Conservation (phyloP, 2,113 vertebrate species). For the Datnioides undecimradiatus region DNA sequence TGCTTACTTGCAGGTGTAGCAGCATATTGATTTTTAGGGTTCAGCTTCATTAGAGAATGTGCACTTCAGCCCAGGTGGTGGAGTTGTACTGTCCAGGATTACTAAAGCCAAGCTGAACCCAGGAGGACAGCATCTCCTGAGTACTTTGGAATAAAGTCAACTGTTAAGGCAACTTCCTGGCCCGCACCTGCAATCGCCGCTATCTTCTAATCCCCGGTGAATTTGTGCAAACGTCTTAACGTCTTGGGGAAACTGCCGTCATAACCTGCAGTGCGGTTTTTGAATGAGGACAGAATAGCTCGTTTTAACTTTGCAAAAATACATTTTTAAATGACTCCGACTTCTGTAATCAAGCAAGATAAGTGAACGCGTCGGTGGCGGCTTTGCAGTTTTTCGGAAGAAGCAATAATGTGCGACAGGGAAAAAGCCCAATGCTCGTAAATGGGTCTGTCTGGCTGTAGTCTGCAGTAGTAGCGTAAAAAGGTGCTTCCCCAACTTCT, state of each 20-base stretch:
- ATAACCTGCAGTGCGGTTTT: background rate
- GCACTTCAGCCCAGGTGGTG: background rate
- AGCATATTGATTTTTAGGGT: background rate
- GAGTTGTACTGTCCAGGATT: background rate
- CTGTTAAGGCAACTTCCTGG: background rate
- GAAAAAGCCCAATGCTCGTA: background rate
- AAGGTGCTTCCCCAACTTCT: background rate
- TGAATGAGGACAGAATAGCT: background rate
- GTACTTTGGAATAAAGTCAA: background rate
- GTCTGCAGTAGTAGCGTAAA: constrained; percentile 1
- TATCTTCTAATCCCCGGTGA: background rate
- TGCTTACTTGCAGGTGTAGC: background rate
- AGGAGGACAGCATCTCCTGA: background rate
- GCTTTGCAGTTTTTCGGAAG: background rate
- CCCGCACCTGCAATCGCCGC: background rate
- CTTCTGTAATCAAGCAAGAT: background rate
- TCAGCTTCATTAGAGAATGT: background rate
- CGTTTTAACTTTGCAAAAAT: background rate
- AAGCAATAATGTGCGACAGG: background rate
- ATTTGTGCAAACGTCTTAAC: background rate
- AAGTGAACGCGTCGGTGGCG: background rate
- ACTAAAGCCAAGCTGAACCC: background rate
- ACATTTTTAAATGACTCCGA: background rate
- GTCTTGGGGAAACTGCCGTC: background rate
- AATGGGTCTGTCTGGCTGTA: background rate